Evolutionary conservation across 2,797 vertebrate species (phyloP).

Genomic region (Syncerus caffer): DNA sequence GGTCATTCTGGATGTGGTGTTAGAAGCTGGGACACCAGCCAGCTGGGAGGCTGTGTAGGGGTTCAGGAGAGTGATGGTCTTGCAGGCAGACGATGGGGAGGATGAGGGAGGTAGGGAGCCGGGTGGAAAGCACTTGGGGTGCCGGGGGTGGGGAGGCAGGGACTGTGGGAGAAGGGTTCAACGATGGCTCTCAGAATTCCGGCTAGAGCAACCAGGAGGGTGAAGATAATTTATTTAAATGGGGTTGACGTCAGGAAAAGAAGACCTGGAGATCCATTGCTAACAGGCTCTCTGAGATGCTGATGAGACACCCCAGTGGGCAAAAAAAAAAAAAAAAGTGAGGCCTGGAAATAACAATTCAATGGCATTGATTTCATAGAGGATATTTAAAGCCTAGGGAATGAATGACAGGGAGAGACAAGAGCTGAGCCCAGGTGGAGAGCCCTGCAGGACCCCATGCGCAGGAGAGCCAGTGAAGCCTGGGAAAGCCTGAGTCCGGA

Average conservation of each 20-base stretch:
- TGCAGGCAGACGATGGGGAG: background rate
- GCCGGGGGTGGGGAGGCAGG: background rate
- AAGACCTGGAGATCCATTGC: background rate
- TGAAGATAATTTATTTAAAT: background rate
- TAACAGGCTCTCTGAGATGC: conserved; percentile 46
- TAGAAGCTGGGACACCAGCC: background rate
- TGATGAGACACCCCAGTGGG: conserved; percentile 19
- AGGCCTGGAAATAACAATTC: background rate
- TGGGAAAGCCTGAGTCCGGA: background rate
- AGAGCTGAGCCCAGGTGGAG: background rate
- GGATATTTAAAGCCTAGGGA: background rate
- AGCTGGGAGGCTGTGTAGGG: background rate
- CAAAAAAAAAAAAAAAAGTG: background rate
- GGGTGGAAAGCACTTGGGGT: fast-evolving
- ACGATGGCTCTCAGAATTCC: background rate
- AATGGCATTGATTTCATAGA: background rate
- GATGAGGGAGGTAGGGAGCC: background rate
- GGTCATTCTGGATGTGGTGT: background rate
- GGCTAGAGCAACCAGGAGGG: background rate
- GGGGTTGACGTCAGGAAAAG: background rate
- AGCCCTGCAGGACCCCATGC: background rate
- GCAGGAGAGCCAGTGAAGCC: background rate
- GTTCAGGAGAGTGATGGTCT: background rate
- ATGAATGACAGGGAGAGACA: background rate
- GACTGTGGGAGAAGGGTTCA: background rate